Percentiles rank a stretch among this genome's conserved stretches.
Conservation (phyloP, 2,113 vertebrate genomes). For the Casuarius casuarius region DNA sequence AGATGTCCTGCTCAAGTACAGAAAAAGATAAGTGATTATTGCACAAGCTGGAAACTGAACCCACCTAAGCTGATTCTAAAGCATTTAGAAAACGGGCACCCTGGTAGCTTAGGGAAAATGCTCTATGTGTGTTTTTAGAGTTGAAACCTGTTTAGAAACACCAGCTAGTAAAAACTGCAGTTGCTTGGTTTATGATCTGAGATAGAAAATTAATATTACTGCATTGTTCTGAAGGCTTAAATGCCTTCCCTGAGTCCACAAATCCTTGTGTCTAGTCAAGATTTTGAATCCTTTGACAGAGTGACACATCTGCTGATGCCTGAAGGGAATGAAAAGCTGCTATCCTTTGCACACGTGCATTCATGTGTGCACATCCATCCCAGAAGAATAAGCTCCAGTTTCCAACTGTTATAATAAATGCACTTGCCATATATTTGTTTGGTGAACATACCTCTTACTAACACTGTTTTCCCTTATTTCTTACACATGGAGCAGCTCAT, state of each 20-base stretch:
- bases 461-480: background rate
- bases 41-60: background rate
- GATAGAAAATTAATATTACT: background rate
- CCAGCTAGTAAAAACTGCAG: background rate
- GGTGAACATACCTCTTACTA: background rate
- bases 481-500: background rate
- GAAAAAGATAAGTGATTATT: background rate
- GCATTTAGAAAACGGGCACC: background rate
- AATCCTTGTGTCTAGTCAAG: background rate
- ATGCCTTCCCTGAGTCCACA: background rate
- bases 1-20: background rate
- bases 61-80: background rate
- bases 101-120: background rate
- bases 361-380: background rate
- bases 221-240: background rate
- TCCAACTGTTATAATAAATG: background rate
- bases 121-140: background rate
- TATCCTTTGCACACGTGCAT: background rate
- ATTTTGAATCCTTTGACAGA: background rate
- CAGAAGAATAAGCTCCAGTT: background rate
- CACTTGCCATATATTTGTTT: background rate
- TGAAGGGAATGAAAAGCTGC: background rate
- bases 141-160: background rate
- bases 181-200: background rate
- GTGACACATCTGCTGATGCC: background rate